A percentile compares a stretch with the other conserved stretches of the same genome.
phyloP scores from a whole-genome alignment of 2,888 invertebrate genomes.

The Macrophya annulata region DNA sequence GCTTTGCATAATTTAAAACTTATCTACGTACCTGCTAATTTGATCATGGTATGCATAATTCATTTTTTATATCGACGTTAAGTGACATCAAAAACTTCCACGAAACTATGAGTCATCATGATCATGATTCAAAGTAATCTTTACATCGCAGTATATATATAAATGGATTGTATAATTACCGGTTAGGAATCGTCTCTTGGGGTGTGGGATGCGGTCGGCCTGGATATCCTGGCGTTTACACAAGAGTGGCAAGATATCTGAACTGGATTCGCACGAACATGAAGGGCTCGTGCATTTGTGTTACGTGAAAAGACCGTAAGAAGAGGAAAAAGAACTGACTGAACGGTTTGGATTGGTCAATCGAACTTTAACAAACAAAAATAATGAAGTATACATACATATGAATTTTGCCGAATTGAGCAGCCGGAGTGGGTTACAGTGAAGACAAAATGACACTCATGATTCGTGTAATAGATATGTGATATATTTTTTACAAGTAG shows the following conservation, averaged over 20 bases:
- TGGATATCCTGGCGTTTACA: slow-evolving; percentile 89
- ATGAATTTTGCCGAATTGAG: background rate
- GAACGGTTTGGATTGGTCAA: slow-evolving; percentile 57
- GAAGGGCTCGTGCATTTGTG: slow-evolving; percentile 85
- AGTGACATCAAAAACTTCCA: background rate
- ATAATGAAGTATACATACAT: background rate
- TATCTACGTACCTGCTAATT: background rate
- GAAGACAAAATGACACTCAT: background rate
- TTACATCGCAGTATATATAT: background rate
- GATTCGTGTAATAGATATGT: slow-evolving; percentile 27
- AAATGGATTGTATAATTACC: slow-evolving; percentile 14
- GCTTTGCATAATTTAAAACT: slow-evolving; percentile 16
- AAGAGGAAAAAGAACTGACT: slow-evolving; percentile 68
- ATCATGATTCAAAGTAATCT: background rate
- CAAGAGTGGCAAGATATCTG: slow-evolving; percentile 85
- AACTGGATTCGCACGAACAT: slow-evolving; percentile 90
- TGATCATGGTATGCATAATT: slow-evolving; percentile 13
- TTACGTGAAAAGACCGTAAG: background rate
- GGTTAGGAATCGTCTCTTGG: slow-evolving; percentile 91
- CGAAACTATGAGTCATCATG: background rate
- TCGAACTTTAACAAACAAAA: slow-evolving; percentile 1
- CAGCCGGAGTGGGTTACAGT: background rate
- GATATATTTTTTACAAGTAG: slow-evolving; percentile 9
- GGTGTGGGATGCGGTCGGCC: slow-evolving; percentile 90
- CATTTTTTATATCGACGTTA: background rate